Conservation (phyloP, 2,797 vertebrate species). For the Tragelaphus oryx region DNA sequence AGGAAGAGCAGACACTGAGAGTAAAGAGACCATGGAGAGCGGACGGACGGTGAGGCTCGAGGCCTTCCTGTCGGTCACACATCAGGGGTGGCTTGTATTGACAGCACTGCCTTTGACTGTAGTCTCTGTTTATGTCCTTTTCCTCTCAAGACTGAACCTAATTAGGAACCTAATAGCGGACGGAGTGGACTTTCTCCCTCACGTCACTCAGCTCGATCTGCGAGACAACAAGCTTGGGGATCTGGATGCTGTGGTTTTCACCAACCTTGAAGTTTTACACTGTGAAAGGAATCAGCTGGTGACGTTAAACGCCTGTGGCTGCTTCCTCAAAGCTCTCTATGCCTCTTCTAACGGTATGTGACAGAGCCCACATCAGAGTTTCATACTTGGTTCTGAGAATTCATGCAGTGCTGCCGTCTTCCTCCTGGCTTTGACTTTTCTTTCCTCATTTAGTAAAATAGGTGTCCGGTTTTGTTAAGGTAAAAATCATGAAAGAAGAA, state of each 20-base stretch:
- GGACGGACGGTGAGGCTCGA: accelerated
- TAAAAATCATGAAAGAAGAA: neutral
- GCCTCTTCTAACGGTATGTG: constrained; percentile 91
- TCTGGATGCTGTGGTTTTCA: constrained; percentile 90
- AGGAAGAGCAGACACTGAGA: neutral
- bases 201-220: constrained; percentile 94
- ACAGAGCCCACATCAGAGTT: neutral
- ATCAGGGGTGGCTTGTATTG: neutral
- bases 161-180: constrained; percentile 88
- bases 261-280: constrained; percentile 93
- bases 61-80: neutral
- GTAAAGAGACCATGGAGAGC: neutral
- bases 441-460: neutral
- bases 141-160: constrained; percentile 88
- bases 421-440: neutral
- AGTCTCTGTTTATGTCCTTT: neutral
- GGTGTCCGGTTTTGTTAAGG: neutral
- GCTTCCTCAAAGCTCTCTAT: constrained; percentile 91
- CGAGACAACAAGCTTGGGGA: constrained; percentile 92
- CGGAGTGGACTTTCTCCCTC: constrained; percentile 90
- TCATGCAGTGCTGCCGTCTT: neutral
- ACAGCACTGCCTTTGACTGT: neutral
- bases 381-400: neutral
- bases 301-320: constrained; percentile 88
- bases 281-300: constrained; percentile 93